These are phyloP conservation scores for Cathartes aura DNA, from an alignment of 2,113 vertebrate species.

Conservation along the genomic window DNA sequence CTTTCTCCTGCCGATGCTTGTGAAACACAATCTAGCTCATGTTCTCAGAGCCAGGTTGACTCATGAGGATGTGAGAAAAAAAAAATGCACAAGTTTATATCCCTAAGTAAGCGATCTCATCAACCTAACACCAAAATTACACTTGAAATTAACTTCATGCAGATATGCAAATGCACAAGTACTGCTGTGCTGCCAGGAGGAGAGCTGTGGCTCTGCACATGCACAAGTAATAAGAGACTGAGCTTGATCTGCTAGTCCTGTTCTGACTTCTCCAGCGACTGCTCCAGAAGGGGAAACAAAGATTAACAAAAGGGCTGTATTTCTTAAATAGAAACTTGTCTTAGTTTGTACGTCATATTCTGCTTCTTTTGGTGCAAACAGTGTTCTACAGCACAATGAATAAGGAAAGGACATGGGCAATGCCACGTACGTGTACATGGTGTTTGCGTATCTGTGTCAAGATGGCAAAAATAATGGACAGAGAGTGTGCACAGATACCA, in stretches of 20 bases:
- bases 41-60: background rate
- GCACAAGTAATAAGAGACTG: background rate
- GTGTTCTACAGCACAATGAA: background rate
- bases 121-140: background rate
- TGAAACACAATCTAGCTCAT: background rate
- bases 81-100: background rate
- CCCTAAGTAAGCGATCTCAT: background rate
- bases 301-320: background rate
- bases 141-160: background rate
- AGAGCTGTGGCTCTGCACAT: background rate
- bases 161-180: background rate
- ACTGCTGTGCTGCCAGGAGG: background rate
- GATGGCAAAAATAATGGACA: background rate
- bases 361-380: background rate
- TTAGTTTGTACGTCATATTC: fast-evolving
- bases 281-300: background rate
- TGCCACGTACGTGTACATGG: fast-evolving
- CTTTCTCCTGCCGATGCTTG: background rate
- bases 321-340: background rate
- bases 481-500: background rate
- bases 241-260: background rate
- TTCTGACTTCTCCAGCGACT: background rate
- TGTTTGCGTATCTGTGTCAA: background rate
- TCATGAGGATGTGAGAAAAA: background rate
- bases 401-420: background rate